Evolutionary conservation across 2,797 vertebrate species (phyloP), one percentile per base, ranked within the genome.

Genomic region (Chelidonichthys spinosus): DNA sequence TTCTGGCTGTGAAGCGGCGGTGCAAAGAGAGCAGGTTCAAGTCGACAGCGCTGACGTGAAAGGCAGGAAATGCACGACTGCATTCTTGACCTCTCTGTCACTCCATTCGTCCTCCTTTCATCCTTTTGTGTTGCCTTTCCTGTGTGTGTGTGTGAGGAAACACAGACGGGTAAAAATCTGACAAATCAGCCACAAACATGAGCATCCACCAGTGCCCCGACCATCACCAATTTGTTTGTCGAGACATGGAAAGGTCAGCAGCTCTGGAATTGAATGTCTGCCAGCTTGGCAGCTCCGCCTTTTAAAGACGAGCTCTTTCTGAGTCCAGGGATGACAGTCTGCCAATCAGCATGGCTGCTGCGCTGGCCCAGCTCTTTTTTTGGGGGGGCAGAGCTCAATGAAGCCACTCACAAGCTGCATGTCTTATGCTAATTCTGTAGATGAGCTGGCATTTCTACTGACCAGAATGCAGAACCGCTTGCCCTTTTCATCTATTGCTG

Each of bases 161-260:
- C 35, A 8, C 1, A 58, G 25, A 13, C 7, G 2, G 68, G n/a
- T 63, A 43, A 40, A 25, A 69, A 46, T 64, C 50, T 52, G 52
- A 85, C 59, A 67, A 60, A 44, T n/a, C 13, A 14, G 3, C 7
- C 35, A 62, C 62, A 56, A 78, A 73, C 7, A 15, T 7, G 36
- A 61, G 40, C 13, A 1, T 69, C 60, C 54, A 43, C 43, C 14
- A 4, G 46, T 60, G 63, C 18, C 39, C 39, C 18, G 54, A 71
- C 56, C 72, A 63, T 65, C 70, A 46, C 61, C 32, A 76, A 72
- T 63, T 42, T 42, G 79, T 74, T 78, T 63, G 55, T 71, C 1
- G n/a, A 36, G 72, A 76, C 76, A 9, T 85, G 74, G 53, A 79
- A 83, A 87, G 85, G 81, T 92, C 90, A 81, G 64, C 4, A 61